Base-by-base conservation (phyloP, 2,888 invertebrate species). In the Harpagoxenus sublaevis region DNA sequence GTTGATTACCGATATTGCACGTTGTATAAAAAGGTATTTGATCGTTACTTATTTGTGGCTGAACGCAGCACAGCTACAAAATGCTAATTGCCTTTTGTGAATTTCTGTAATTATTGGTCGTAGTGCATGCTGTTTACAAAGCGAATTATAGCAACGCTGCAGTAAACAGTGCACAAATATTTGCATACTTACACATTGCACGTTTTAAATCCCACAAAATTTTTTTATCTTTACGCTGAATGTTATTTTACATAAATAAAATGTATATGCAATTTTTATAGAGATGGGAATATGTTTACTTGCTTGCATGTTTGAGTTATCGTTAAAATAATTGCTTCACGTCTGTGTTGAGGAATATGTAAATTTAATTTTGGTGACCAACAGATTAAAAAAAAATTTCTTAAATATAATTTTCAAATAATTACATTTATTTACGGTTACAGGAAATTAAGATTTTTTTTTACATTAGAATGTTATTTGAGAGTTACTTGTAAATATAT, bases 1-100 rank as follows among this genome's bases (percentile, higher is more conserved):
- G 66, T 73, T 82, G 82, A 91, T 87, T 87, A 84, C 51, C 62
- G 12, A 15, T 51, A 77, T 79, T 74, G n/a, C 55, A 79, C 53
- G 53, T 79, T 74, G 48, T 23, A 23, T 48, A 55, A 48, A 77
- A 57, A 18, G 39, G n/a, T 57, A 68, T 73, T 86, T 78, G 62
- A 48, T 62, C 9, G 35, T 74, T 60, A 45, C 3, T 39, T 35
- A 15, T 55, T 42, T 31, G 55, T 2, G 35, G 9, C 35, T 35
- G 35, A 62, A 74, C n/a, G 12, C 12, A 23, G 60, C 31, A 74
- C 31, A 6, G 45, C 15, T 23, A 15, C 74, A 62, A 62, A 63
- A 75, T 48, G 31, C 35, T 62, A 62, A 62, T 62, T 62, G 62
- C 35, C 9, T 62, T 62, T 74, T 62, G 15, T 45, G 48, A 31